phyloP scores from a whole-genome alignment of 2,888 invertebrate genomes.

The Oscheius onirici region DNA sequence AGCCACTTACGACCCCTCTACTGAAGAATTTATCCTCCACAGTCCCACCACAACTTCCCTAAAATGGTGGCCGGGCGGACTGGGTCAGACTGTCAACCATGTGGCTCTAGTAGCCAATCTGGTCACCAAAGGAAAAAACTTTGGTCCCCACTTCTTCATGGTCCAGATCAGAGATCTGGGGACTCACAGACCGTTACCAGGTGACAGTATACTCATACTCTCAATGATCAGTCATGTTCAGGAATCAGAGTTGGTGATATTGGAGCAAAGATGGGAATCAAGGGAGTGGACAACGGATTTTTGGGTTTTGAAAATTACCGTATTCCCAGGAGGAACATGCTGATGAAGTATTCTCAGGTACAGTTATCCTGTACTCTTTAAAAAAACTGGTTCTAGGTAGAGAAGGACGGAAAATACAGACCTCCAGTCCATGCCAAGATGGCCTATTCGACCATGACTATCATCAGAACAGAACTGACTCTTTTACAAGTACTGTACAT shows the following conservation, averaged over 20 bases:
- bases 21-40: constrained; percentile 86
- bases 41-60: constrained; percentile 86
- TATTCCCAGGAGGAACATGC: constrained; percentile 86
- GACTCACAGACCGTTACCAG: constrained; percentile 81
- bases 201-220: background rate
- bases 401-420: constrained; percentile 85
- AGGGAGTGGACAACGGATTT: constrained; percentile 90
- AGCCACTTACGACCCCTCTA: constrained; percentile 85
- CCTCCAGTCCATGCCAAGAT: constrained; percentile 85
- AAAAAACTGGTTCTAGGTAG: constrained; percentile 36
- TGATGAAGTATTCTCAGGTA: constrained; percentile 92
- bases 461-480: constrained; percentile 82
- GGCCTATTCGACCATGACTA: constrained; percentile 89
- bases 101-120: constrained; percentile 91
- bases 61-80: constrained; percentile 43
- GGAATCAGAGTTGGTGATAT: constrained; percentile 91
- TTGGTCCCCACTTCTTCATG: constrained; percentile 91
- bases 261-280: constrained; percentile 91
- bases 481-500: constrained; percentile 85
- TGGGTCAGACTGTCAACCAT: constrained; percentile 93
- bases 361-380: background rate
- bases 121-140: constrained; percentile 83
- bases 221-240: constrained; percentile 60
- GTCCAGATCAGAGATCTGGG: constrained; percentile 89
- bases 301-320: constrained; percentile 86